These are phyloP conservation scores for Galerucella nymphaeae DNA, from an alignment of 2,888 invertebrate species.

Conservation along the genomic window DNA sequence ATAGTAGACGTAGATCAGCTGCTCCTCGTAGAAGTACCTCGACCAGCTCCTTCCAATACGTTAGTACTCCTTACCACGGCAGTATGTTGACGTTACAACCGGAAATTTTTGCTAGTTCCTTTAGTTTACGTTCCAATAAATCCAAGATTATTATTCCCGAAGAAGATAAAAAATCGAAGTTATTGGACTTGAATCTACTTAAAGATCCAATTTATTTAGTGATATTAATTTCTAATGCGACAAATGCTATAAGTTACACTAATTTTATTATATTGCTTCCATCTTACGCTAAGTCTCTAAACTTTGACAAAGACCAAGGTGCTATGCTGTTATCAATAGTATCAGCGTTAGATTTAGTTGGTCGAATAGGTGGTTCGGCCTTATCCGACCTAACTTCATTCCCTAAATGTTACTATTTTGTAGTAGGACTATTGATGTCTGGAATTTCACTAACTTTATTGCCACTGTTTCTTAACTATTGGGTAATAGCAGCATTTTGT, in stretches of 20 bases:
- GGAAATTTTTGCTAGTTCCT: constrained; percentile 81
- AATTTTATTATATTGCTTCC: constrained; percentile 87
- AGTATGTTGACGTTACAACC: constrained; percentile 84
- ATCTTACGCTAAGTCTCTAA: constrained; percentile 77
- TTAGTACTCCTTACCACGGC: constrained; percentile 87
- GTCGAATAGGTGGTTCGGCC: constrained; percentile 87
- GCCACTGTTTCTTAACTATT: constrained; percentile 76
- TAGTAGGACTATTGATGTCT: constrained; percentile 81
- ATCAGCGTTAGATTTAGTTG: constrained; percentile 82
- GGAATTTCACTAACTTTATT: constrained; percentile 79
- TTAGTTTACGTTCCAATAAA: constrained; percentile 75
- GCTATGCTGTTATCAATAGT: constrained; percentile 83
- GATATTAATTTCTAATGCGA: constrained; percentile 85
- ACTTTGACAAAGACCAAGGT: constrained; percentile 77
- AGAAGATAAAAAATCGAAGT: constrained; percentile 68
- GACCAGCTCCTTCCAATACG: constrained; percentile 84
- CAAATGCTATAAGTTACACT: constrained; percentile 87
- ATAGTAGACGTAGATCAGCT: constrained; percentile 42
- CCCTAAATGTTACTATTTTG: constrained; percentile 86
- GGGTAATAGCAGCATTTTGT: constrained; percentile 75
- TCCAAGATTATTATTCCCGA: constrained; percentile 65
- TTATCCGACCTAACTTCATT: constrained; percentile 81
- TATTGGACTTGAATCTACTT: constrained; percentile 79
- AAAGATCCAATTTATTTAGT: constrained; percentile 85
- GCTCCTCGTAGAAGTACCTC: constrained; percentile 78